Percentiles rank a stretch among this genome's conserved stretches.
Evolutionary conservation across 2,113 vertebrate genomes (phyloP).

Genomic region (Machaerirhynchus nigripectus): DNA sequence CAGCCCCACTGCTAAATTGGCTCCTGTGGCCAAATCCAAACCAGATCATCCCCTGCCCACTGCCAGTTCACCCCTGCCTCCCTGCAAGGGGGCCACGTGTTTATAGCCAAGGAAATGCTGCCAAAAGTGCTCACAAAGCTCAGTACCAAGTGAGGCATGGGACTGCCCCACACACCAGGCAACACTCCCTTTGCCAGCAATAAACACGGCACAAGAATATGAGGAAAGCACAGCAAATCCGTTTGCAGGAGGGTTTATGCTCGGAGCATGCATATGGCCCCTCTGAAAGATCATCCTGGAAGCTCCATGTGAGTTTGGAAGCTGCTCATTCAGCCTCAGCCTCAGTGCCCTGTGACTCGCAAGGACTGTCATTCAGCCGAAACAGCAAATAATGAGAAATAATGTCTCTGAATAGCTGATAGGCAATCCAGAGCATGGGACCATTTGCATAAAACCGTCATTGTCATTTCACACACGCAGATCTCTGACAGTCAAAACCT

Average conservation of each 20-base stretch:
- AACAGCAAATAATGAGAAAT: conserved; percentile 29
- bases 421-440: neutral
- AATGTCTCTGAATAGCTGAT: neutral
- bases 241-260: neutral
- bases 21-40: neutral
- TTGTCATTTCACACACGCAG: conserved; percentile 24
- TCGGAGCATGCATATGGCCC: fast-evolving
- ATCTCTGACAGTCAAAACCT: conserved; percentile 15
- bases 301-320: neutral
- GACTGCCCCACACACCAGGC: neutral
- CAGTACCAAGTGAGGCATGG: neutral
- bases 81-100: fast-evolving
- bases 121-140: neutral
- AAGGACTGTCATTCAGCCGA: neutral
- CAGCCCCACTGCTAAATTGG: fast-evolving
- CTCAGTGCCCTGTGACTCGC: neutral
- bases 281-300: neutral
- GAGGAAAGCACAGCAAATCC: neutral
- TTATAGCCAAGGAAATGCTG: neutral
- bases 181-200: neutral
- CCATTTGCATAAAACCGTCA: conserved; percentile 21
- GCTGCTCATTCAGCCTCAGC: neutral
- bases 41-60: neutral
- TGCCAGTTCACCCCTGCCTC: neutral
- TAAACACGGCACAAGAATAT: fast-evolving